phyloP scores from a whole-genome alignment of 2,113 vertebrate genomes.

The Apistogramma diplotaenia region DNA sequence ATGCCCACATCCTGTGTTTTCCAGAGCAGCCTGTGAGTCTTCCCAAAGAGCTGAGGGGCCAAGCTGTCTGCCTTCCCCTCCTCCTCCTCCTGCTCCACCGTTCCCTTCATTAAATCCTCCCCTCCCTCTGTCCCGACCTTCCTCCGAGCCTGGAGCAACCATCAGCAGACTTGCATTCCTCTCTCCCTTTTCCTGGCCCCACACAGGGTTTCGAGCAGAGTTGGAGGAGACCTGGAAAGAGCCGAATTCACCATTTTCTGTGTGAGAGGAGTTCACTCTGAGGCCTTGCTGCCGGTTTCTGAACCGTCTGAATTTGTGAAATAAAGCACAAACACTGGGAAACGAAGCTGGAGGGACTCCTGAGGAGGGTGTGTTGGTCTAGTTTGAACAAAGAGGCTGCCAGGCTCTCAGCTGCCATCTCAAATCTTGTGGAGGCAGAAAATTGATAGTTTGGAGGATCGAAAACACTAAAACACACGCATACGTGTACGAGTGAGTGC shows the following conservation, averaged over 20 bases:
- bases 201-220: slow-evolving; percentile 53
- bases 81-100: slow-evolving; percentile 28
- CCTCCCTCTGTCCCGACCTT: slow-evolving; percentile 65
- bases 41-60: slow-evolving; percentile 77
- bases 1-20: slow-evolving; percentile 82
- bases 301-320: neutral
- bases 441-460: neutral
- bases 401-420: neutral
- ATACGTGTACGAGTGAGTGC: too few relatives aligned
- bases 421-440: neutral
- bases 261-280: neutral
- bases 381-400: neutral
- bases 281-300: neutral
- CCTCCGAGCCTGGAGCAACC: slow-evolving; percentile 72
- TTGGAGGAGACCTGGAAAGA: slow-evolving; percentile 6
- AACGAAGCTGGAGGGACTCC: neutral
- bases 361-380: neutral
- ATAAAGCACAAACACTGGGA: neutral
- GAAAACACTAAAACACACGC: neutral
- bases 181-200: slow-evolving; percentile 73
- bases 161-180: slow-evolving; percentile 74
- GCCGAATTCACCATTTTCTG: slow-evolving; percentile 17
- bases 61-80: slow-evolving; percentile 73
- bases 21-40: slow-evolving; percentile 73
- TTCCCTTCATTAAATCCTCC: slow-evolving; percentile 71